phyloP scores from a whole-genome alignment of 2,113 vertebrate genomes.

The Odontesthes bonariensis region DNA sequence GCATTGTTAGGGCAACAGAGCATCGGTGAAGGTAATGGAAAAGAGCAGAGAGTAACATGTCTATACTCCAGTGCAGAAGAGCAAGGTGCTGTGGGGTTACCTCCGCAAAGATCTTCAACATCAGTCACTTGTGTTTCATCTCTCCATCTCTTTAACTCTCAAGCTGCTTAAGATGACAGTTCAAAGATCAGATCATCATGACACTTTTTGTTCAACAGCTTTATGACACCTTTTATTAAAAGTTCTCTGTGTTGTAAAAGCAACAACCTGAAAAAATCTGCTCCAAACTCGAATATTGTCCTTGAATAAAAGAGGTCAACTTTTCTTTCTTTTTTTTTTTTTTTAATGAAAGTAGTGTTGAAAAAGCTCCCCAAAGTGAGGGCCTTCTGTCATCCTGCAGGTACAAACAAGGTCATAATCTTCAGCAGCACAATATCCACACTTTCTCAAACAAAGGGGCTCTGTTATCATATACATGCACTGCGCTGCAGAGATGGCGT shows the following conservation, averaged over 20 bases:
- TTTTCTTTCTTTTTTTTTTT: slow-evolving; percentile 27
- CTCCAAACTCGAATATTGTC: slow-evolving; percentile 15
- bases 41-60: slow-evolving; percentile 27
- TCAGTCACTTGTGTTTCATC: slow-evolving; percentile 62
- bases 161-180: slow-evolving; percentile 35
- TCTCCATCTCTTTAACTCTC: slow-evolving; percentile 47
- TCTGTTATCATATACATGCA: slow-evolving; percentile 27
- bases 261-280: slow-evolving; percentile 14
- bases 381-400: slow-evolving; percentile 54
- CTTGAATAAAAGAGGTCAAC: slow-evolving; percentile 27
- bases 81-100: slow-evolving; percentile 49
- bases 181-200: slow-evolving; percentile 37
- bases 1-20: slow-evolving; percentile 20
- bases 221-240: slow-evolving; percentile 33
- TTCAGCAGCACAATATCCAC: slow-evolving; percentile 8
- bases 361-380: slow-evolving; percentile 44
- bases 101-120: slow-evolving; percentile 57
- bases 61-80: slow-evolving; percentile 41
- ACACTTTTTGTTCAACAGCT: slow-evolving; percentile 40
- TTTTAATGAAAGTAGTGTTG: background rate
- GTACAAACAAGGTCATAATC: slow-evolving; percentile 54
- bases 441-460: slow-evolving; percentile 24
- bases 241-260: slow-evolving; percentile 30
- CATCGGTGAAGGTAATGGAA: slow-evolving; percentile 44
- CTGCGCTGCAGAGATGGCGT: slow-evolving; percentile 29